These are phyloP conservation scores for Panzeria rudis DNA, from an alignment of 2,888 invertebrate species.

Conservation along the genomic window DNA sequence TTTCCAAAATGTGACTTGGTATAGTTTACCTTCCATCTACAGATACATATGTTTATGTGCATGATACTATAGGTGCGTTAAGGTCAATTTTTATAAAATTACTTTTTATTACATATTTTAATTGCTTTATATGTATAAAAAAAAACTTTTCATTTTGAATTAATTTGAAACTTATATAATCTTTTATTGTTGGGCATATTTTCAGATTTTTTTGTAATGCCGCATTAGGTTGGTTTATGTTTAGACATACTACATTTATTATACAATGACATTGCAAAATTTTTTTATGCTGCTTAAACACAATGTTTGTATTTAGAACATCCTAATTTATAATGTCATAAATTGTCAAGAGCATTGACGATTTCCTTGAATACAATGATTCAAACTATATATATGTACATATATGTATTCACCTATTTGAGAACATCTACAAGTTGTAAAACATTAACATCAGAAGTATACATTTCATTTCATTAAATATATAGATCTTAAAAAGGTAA, in stretches of 20 bases:
- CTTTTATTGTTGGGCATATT: slow-evolving; percentile 24
- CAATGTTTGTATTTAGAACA: slow-evolving; percentile 20
- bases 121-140: not conserved
- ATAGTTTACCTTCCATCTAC: no score
- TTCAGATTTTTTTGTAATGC: slow-evolving; percentile 10
- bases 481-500: not conserved
- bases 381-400: not conserved
- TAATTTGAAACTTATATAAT: slow-evolving; percentile 17
- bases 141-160: not conserved
- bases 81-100: not conserved
- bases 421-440: not conserved
- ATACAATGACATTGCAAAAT: not conserved
- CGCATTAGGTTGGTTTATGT: not conserved
- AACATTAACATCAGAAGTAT: not conserved
- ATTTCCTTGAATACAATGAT: slow-evolving; percentile 53
- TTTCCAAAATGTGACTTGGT: no score
- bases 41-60: not conserved
- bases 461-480: not conserved
- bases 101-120: slow-evolving; percentile 1
- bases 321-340: slow-evolving; percentile 64
- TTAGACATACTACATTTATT: not conserved
- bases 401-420: no score
- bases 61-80: not conserved
- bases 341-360: slow-evolving; percentile 66
- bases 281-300: not conserved